These are phyloP conservation scores for Pristionchus fissidentatus DNA, from an alignment of 2,888 invertebrate species.

Conservation along the genomic window DNA sequence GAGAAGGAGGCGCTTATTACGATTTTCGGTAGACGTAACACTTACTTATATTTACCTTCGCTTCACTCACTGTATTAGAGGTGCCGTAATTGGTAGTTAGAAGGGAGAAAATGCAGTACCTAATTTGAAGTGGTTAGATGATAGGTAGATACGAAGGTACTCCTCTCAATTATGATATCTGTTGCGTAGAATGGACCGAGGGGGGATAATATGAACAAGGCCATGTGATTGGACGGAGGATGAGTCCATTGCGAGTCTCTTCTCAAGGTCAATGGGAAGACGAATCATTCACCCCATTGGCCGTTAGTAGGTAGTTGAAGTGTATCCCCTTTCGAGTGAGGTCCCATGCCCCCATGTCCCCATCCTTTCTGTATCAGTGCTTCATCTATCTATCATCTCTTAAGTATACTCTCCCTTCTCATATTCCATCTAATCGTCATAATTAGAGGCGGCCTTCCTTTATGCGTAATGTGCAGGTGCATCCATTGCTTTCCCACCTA, in stretches of 20 bases:
- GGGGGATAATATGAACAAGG: constrained; percentile 46
- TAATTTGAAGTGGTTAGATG: constrained; percentile 29
- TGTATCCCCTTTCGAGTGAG: background rate
- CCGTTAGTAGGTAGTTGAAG: constrained; percentile 24
- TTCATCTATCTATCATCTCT: constrained; percentile 13
- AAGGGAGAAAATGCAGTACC: background rate
- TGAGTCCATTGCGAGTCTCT: background rate
- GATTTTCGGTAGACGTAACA: constrained; percentile 18
- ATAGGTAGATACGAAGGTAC: background rate
- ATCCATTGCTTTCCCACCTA: background rate
- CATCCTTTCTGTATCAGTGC: constrained; percentile 8
- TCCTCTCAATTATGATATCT: constrained; percentile 7
- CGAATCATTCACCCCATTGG: constrained; percentile 14
- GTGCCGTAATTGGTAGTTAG: constrained; percentile 31
- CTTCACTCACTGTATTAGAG: constrained; percentile 34
- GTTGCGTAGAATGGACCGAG: constrained; percentile 18
- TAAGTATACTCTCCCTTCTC: constrained; percentile 7
- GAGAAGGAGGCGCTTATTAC: constrained; percentile 24
- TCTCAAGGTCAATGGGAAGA: constrained; percentile 6
- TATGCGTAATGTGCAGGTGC: background rate
- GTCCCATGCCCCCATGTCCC: background rate
- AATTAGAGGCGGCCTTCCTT: background rate
- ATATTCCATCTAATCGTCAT: constrained; percentile 9
- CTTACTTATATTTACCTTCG: constrained; percentile 24
- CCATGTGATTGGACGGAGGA: background rate